Conservation (phyloP, 2,888 invertebrate species). For the Sarcophaga rosellei region DNA sequence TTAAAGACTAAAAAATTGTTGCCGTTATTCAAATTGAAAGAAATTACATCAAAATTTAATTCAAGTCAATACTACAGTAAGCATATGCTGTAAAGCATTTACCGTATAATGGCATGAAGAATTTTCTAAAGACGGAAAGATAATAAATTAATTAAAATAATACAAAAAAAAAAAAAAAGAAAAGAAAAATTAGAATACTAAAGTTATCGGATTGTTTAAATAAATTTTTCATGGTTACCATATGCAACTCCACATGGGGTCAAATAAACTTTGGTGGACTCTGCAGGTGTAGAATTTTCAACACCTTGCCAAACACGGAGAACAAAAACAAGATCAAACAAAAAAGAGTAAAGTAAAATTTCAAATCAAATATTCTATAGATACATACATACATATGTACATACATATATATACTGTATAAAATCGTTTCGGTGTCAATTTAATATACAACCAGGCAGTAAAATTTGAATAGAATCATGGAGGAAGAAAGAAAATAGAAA, state of each 20-base stretch:
- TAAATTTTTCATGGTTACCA: background rate
- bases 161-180: too few relatives aligned
- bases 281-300: constrained; percentile 40
- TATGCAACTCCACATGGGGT: background rate
- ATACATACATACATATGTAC: too few relatives aligned
- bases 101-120: too few relatives aligned
- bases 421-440: constrained; percentile 31
- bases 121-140: too few relatives aligned
- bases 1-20: too few relatives aligned
- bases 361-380: background rate
- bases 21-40: too few relatives aligned
- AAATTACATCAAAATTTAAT: too few relatives aligned
- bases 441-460: constrained; percentile 16
- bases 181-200: background rate
- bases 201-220: background rate
- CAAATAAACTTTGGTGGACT: constrained; percentile 8
- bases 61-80: too few relatives aligned
- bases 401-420: background rate
- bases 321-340: background rate
- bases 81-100: too few relatives aligned
- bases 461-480: constrained; percentile 7
- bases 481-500: constrained; percentile 4
- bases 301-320: constrained; percentile 17
- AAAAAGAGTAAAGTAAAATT: background rate
- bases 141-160: too few relatives aligned